These are phyloP conservation scores for Alfaro cultratus DNA, from an alignment of 2,797 vertebrate species.

Conservation along the genomic window DNA sequence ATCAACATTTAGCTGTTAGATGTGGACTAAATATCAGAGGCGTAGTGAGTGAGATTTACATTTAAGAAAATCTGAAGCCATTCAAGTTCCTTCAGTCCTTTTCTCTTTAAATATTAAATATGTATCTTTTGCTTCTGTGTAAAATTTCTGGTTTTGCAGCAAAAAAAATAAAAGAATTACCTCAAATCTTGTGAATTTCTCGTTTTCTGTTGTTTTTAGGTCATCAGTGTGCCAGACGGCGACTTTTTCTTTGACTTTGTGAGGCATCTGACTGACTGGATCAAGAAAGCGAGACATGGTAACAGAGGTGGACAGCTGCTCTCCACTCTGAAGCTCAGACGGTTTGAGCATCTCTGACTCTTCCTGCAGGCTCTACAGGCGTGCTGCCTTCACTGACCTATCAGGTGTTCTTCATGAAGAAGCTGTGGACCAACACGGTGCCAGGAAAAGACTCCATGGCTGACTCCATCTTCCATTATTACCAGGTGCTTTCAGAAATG, in stretches of 20 bases:
- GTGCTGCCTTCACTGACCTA: conserved; percentile 93
- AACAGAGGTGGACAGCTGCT: conserved; percentile 85
- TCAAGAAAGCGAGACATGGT: conserved; percentile 92
- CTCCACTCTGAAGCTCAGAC: accelerated
- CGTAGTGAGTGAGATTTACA: not conserved
- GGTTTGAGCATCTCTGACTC: not conserved
- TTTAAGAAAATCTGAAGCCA: not conserved
- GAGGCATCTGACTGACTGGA: conserved; percentile 97
- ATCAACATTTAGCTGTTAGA: not conserved
- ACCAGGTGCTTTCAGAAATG: conserved; percentile 83
- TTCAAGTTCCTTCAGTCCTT: not conserved
- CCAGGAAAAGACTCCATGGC: conserved; percentile 96
- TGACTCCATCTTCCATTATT: conserved; percentile 97
- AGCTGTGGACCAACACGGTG: conserved; percentile 92
- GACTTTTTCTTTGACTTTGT: conserved; percentile 99
- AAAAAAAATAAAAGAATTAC: not conserved
- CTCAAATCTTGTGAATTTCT: not conserved
- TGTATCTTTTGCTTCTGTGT: not conserved
- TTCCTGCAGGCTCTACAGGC: conserved; percentile 66
- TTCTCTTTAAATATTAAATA: no score
- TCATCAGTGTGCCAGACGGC: conserved; percentile 96
- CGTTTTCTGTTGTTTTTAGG: conserved; percentile 73
- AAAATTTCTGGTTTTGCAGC: not conserved
- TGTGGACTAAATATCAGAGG: no score
- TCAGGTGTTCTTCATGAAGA: conserved; percentile 99